These are phyloP conservation scores for Arenaria interpres DNA, from an alignment of 2,113 vertebrate genomes.

Conservation along the genomic window DNA sequence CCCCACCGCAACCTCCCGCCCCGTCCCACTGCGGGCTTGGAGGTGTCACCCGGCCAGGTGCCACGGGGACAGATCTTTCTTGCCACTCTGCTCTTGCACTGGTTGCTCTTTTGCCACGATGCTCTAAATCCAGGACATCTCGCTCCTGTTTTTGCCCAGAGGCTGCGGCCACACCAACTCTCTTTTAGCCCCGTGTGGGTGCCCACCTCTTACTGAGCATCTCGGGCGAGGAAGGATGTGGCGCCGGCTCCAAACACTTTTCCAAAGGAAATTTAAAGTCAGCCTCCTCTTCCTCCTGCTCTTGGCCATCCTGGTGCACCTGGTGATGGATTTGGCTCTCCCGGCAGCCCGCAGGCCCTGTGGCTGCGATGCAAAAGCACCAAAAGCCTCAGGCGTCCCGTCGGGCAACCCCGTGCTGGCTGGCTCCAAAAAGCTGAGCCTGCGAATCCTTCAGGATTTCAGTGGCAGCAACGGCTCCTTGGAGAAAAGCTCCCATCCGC, in stretches of 20 bases:
- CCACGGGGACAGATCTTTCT: neutral
- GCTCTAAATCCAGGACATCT: neutral
- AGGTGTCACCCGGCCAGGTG: neutral
- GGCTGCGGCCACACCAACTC: neutral
- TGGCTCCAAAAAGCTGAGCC: neutral
- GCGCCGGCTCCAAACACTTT: neutral
- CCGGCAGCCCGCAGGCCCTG: neutral
- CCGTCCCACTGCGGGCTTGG: neutral
- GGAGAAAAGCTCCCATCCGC: neutral
- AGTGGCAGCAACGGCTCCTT: constrained; percentile 46
- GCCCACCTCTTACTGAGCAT: neutral
- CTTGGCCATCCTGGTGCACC: constrained; percentile 71
- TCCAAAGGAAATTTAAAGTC: constrained; percentile 72
- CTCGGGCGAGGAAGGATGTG: neutral
- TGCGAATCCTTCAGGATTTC: constrained; percentile 63
- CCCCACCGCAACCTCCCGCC: neutral
- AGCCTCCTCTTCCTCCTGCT: constrained; percentile 73
- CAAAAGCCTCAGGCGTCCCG: fast-evolving
- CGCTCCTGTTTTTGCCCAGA: neutral
- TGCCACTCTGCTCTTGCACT: neutral
- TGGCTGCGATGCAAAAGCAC: neutral
- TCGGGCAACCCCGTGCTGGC: neutral
- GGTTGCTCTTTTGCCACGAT: neutral
- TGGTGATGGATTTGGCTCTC: constrained; percentile 70
- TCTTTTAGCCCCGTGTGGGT: neutral